A percentile compares a stretch with the other conserved stretches of the same genome.
Evolutionary conservation across 2,797 vertebrate species (phyloP).

Genomic region (Rhynchonycteris naso): DNA sequence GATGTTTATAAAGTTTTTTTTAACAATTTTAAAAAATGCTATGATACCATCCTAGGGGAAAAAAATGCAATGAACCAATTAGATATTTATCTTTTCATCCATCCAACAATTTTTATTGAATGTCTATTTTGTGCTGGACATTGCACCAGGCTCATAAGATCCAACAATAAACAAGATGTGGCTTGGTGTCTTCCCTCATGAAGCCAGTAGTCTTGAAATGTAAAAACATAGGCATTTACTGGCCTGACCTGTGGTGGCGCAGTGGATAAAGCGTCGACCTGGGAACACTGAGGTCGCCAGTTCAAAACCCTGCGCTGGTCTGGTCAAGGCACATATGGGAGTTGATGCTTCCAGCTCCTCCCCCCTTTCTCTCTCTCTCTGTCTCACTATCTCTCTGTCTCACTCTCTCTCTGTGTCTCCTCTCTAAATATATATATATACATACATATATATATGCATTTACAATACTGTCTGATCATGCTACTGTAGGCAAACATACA

Average conservation of each 20-base stretch:
- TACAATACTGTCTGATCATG: neutral
- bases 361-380: too few relatives aligned
- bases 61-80: slow-evolving; percentile 1
- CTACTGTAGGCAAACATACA: neutral
- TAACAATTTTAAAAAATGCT: neutral
- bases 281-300: too few relatives aligned
- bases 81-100: neutral
- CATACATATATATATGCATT: neutral
- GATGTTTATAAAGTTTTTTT: neutral
- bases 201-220: neutral
- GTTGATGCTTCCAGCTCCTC: too few relatives aligned
- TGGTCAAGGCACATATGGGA: too few relatives aligned
- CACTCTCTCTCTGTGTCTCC: too few relatives aligned
- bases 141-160: neutral
- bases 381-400: too few relatives aligned
- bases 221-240: neutral
- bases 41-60: neutral
- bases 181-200: neutral
- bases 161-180: neutral
- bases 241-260: too few relatives aligned
- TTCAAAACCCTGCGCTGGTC: too few relatives aligned
- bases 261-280: too few relatives aligned
- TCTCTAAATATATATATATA: too few relatives aligned
- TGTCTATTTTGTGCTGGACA: neutral
- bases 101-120: slow-evolving; percentile 15